Evolutionary conservation across 2,888 invertebrate genomes (phyloP), one percentile per base, ranked within the genome.

Genomic region (Graphium colonna): DNA sequence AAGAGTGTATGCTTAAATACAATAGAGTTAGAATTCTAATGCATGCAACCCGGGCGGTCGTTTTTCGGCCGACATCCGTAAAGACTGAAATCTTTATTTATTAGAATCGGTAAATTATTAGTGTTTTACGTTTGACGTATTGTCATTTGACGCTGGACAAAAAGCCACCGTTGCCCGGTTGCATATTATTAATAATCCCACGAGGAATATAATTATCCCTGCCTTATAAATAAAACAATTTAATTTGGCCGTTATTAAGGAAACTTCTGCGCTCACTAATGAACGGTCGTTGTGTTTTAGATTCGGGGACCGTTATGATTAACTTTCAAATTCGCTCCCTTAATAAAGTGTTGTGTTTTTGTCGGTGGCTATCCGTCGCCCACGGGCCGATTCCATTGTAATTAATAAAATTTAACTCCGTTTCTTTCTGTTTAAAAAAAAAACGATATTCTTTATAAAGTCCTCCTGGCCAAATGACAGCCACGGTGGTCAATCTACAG

Each of bases 61-160:
- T 89, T 89, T 89, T 89, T 87, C 71, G 74, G 71, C 64, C 65
- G 65, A 68, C 64, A 69, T 73, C 73, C 73, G 73, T 77, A 80
- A 73, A 72, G 73, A 69, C 79, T 80, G 70, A 85, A 87, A 88
- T 87, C 88, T 87, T 89, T 89, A 88, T 89, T 87, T 89, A 89
- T 88, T 87, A 87, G 87, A 79, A 80, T 77, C 80, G 71, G 78
- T 79, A 84, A 83, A 82, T 82, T 84, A 84, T 84, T 77, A 82
- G 78, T 79, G 78, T 82, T 83, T 84, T 84, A 80, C 77, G 69
- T 71, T 66, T 61, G 60, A 63, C 69, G 76, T 79, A 80, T 79
- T 79, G 74, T 77, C 74, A 76, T 73, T 76, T 53, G 75, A 70
- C 60, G 57, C 59, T 45, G 51, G 44, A 62, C 69, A 81, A 81